Percentiles rank a stretch among this genome's conserved stretches.
phyloP scores from a whole-genome alignment of 2,113 vertebrate species.

The Nannobrachium achirus region DNA sequence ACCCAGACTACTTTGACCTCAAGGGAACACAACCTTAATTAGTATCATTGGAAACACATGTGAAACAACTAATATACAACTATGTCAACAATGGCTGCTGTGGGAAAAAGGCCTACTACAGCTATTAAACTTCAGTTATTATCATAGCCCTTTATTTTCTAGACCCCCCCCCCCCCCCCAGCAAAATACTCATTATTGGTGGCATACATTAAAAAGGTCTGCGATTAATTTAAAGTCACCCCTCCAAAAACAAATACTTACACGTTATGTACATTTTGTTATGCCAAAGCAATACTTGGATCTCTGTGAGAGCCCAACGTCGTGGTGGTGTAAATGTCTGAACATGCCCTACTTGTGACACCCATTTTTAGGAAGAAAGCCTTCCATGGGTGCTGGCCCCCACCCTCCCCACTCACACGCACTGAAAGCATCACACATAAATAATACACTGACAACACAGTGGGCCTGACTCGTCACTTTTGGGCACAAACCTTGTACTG shows the following conservation, averaged over 20 bases:
- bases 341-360: constrained; percentile 3
- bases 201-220: constrained; percentile 4
- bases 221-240: constrained; percentile 16
- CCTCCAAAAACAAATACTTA: constrained; percentile 5
- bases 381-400: neutral
- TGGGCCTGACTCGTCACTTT: too few species aligned
- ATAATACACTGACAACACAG: neutral
- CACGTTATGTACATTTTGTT: neutral
- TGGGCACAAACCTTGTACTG: neutral
- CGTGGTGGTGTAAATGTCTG: constrained; percentile 22
- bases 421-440: constrained; percentile 15
- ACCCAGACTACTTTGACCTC: too few species aligned
- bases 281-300: neutral
- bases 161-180: too few species aligned
- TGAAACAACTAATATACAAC: too few species aligned
- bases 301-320: constrained; percentile 24
- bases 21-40: too few species aligned
- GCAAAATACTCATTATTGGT: too few species aligned
- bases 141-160: too few species aligned
- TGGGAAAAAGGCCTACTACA: too few species aligned
- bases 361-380: neutral
- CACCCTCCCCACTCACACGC: neutral
- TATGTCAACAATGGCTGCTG: too few species aligned
- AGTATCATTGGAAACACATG: too few species aligned
- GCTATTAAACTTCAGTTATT: too few species aligned